Evolutionary conservation across 2,888 invertebrate genomes (phyloP).

Genomic region (Koerneria pararmatus): DNA sequence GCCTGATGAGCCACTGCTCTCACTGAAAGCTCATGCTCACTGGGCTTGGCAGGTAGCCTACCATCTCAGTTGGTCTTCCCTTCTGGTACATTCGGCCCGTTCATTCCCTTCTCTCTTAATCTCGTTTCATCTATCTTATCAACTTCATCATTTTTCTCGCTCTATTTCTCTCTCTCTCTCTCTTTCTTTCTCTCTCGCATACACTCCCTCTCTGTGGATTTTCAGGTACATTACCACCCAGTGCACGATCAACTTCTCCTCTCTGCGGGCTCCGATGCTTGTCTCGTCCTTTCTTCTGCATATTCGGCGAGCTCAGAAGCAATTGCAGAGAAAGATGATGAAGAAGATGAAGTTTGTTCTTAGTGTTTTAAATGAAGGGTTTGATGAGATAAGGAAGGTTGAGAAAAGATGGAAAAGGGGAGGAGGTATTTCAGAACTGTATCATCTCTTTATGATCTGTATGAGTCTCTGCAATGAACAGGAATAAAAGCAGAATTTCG

Average conservation of each 20-base stretch:
- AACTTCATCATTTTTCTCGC: no score
- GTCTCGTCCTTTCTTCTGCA: constrained; percentile 74
- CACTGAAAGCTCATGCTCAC: constrained; percentile 65
- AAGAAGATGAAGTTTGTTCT: constrained; percentile 24
- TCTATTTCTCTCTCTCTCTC: no score
- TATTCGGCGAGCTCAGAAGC: constrained; percentile 34
- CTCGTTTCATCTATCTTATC: not conserved
- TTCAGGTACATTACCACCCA: constrained; percentile 79
- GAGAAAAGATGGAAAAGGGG: no score
- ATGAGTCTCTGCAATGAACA: no score
- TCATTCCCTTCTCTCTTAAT: not conserved
- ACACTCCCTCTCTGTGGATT: not conserved
- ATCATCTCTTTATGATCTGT: no score
- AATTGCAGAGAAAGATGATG: constrained; percentile 23
- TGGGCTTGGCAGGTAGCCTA: constrained; percentile 60
- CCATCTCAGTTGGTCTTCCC: no score
- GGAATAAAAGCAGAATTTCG: no score
- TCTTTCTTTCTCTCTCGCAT: no score
- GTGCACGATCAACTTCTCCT: constrained; percentile 92
- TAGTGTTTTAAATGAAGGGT: no score
- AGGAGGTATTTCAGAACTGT: no score
- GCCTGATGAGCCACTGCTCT: constrained; percentile 71
- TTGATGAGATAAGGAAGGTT: no score
- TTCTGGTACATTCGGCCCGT: not conserved
- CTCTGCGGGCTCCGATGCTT: constrained; percentile 88